Evolutionary conservation across 2,888 invertebrate species (phyloP), one percentile per base, ranked within the genome.

Genomic region (Sphaeridia pumilis): DNA sequence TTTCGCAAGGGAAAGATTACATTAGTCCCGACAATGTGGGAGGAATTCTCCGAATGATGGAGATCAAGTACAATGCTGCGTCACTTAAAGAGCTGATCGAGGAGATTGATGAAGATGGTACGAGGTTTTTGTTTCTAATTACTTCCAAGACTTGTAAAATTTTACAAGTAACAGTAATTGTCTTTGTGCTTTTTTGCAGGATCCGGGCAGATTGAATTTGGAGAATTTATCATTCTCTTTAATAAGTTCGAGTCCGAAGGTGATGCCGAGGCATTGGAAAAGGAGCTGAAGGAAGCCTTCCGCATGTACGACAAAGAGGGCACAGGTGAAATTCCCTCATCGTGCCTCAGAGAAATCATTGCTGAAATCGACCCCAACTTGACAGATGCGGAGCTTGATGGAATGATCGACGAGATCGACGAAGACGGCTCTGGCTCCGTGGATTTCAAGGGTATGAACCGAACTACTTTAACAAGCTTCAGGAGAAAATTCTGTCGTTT

Each of bases 221-320:
- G 86, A 59, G 94, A 95, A 74, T 97, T 97, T 77, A 85, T 92
- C 56, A 87, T 86, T 65, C 77, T 95, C 66, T 90, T 93, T 63
- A 90, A 92, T 67, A 89, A 90, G 75, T 98, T 97, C 78, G 87
- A 97, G 70, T 87, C 94, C 69, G 92, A 93, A 73, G 94, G 94
- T 72, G 97, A 97, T 70, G 88, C 90, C 61, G 97, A 97, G 74
- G 89, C 90, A 50, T 84, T 94, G 81, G 92, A 95, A 71, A 90
- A 94, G 70, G 97, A 98, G 74, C 78, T 98, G 60, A 83, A 93
- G 68, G 95, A 97, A 79, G 97, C 97, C 50, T 98, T 98, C 80
- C 84, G 97, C 72, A 83, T 98, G 66, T 92, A 98, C 72, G 97
- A 98, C 74, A 97, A 95, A 76, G 90, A 92, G 80, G 90, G 90